These are phyloP conservation scores for Plectropomus leopardus DNA, from an alignment of 2,113 vertebrate genomes.

Conservation along the genomic window DNA sequence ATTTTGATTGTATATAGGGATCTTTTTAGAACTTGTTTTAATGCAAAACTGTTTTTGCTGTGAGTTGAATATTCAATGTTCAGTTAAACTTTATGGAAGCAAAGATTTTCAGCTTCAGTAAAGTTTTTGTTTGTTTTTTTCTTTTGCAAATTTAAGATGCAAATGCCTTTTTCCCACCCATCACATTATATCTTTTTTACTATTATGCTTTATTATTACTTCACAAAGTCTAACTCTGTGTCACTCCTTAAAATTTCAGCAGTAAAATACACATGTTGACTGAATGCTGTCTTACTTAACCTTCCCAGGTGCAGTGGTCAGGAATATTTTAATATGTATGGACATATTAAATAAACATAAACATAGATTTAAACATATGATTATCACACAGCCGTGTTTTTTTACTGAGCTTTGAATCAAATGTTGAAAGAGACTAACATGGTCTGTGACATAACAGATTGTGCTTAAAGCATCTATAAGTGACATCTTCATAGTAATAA, in stretches of 20 bases:
- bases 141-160: background rate
- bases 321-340: constrained; percentile 15
- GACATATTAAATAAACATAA: too few species aligned
- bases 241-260: background rate
- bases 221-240: constrained; percentile 21
- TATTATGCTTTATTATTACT: constrained; percentile 1
- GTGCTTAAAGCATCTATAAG: background rate
- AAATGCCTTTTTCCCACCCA: background rate
- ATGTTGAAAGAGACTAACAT: background rate
- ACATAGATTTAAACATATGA: too few species aligned
- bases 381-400: background rate
- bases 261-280: background rate
- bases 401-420: background rate
- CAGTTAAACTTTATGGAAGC: background rate
- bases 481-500: too few species aligned
- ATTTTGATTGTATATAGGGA: background rate
- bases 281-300: background rate
- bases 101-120: constrained; percentile 21
- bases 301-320: background rate
- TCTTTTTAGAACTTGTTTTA: background rate
- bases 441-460: background rate
- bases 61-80: background rate
- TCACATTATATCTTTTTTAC: background rate
- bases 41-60: background rate
- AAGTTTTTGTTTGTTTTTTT: background rate